Evolutionary conservation across 2,888 invertebrate species (phyloP), one percentile per base, ranked within the genome.

Genomic region (Plebejus argus): DNA sequence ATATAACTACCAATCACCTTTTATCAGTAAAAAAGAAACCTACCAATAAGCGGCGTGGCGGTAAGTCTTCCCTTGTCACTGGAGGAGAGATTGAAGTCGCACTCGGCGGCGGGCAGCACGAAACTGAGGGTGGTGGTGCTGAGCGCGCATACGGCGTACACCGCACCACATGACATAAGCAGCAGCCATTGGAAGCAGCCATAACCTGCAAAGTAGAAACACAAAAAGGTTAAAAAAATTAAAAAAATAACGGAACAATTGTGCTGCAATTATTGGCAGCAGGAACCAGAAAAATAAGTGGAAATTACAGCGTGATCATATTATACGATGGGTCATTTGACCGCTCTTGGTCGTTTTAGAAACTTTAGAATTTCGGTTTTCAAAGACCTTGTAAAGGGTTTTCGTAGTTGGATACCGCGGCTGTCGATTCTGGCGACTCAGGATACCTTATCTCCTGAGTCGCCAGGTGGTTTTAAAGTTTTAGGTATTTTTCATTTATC

Each of bases 111-210:
- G 0, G 95, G 95, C 81, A 95, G 89, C 84, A 96, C 95, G 87
- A 96, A 96, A 82, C 96, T 96, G 80, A 96, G 94, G 1, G 95
- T 96, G 8, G 95, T 95, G 74, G 95, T 95, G 81, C 95, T 96
- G 83, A 96, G 95, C 3, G 96, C 96, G 85, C 96, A 96, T 78
- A 96, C 95, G 12, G 96, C 96, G 86, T 96, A 96, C 80, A 96
- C 95, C 76, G 95, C 95, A 3, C 96, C 96, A 83, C 96, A 96
- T 0, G 96, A 93, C 83, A 94, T 87, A 79, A 96, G 88, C 72
- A 96, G 91, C 79, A 95, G 86, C 86, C 94, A 94, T 87, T 96
- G 96, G 88, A 96, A 96, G 81, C 91, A 90, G 78, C 96, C 96
- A 88, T 95, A 95, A 1, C 96, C 96, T 96, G 88, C 23, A 84